phyloP scores from a whole-genome alignment of 1,140 invertebrate species.

The Uloborus diversus region DNA sequence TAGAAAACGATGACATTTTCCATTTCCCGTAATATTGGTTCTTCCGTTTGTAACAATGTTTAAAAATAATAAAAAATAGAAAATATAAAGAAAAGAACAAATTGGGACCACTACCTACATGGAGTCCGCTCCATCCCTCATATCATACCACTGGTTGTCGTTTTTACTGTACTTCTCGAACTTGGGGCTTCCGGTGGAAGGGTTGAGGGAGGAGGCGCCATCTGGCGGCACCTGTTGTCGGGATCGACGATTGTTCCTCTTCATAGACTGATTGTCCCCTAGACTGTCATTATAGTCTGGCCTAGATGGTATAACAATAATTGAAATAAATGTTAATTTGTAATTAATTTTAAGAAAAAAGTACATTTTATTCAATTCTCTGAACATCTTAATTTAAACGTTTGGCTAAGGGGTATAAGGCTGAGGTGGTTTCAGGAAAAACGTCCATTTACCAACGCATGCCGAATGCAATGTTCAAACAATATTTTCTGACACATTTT shows the following conservation, averaged over 20 bases:
- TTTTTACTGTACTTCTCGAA: slow-evolving; percentile 54
- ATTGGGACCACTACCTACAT: slow-evolving; percentile 48
- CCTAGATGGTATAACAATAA: too few species aligned
- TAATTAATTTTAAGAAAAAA: neutral
- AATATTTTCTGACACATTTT: too few species aligned
- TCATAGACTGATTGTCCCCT: slow-evolving; percentile 37
- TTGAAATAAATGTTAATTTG: neutral
- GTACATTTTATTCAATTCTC: neutral
- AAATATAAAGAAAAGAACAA: slow-evolving; percentile 1
- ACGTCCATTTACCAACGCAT: too few species aligned
- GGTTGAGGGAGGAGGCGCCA: slow-evolving; percentile 59
- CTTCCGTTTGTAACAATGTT: too few species aligned
- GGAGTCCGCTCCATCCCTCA: slow-evolving; percentile 55
- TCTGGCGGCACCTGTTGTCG: slow-evolving; percentile 59
- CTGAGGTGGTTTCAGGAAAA: too few species aligned
- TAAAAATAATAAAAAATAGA: too few species aligned
- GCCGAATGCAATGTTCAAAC: too few species aligned
- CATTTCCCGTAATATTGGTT: too few species aligned
- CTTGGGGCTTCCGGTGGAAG: slow-evolving; percentile 53
- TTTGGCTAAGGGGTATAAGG: too few species aligned
- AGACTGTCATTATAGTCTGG: slow-evolving; percentile 52
- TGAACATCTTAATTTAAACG: too few species aligned
- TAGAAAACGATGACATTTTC: too few species aligned
- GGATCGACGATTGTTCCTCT: slow-evolving; percentile 39
- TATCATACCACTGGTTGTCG: slow-evolving; percentile 55